phyloP scores from a whole-genome alignment of 2,113 vertebrate species.

The Phylloscopus whistleri region DNA sequence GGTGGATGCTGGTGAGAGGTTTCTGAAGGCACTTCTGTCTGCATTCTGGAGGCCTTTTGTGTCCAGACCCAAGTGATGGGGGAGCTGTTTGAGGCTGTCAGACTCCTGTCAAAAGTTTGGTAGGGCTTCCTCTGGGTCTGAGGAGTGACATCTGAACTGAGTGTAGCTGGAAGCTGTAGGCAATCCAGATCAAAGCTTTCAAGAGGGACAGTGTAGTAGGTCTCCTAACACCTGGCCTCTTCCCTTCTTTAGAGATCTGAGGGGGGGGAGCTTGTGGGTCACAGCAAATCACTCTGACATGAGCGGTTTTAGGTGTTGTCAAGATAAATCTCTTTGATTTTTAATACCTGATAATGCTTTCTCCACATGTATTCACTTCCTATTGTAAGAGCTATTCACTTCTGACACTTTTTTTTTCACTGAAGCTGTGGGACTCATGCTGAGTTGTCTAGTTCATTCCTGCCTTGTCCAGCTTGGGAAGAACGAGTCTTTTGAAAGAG shows the following conservation, averaged over 20 bases:
- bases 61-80: accelerated
- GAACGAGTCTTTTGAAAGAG: not conserved
- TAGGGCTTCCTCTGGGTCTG: not conserved
- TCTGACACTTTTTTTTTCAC: not conserved
- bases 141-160: not conserved
- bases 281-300: not conserved
- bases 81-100: not conserved
- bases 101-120: not conserved
- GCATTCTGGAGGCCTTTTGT: not conserved
- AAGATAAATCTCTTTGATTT: not conserved
- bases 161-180: not conserved
- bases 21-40: not conserved
- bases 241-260: not conserved
- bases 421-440: not conserved
- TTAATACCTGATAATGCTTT: not conserved
- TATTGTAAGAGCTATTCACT: not conserved
- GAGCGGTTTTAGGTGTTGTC: not conserved
- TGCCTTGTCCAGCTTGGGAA: not conserved
- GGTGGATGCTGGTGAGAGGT: not conserved
- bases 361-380: not conserved
- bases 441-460: not conserved
- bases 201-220: not conserved
- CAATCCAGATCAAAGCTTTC: not conserved
- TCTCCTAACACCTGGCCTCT: not conserved
- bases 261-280: not conserved